Evolutionary conservation across 2,888 invertebrate species (phyloP), one percentile per base, ranked within the genome.

Genomic region (Biston betularia): DNA sequence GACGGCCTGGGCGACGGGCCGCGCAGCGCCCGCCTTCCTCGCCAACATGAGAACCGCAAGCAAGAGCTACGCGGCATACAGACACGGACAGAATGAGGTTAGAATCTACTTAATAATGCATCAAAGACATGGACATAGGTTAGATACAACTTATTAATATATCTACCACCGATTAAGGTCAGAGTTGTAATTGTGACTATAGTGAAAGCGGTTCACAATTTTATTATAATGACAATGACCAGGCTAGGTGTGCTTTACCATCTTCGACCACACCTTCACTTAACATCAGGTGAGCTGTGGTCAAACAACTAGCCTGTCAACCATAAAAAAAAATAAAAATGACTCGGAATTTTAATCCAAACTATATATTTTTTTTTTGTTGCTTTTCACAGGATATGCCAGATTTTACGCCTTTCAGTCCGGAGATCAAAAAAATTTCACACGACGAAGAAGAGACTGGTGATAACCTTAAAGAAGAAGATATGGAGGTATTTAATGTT

Each of bases 11-110:
- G 97, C 96, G 0, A 95, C 96, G 0, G 95, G 95, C 70, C 93
- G 95, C 81, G 97, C 97, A 35, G 96, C 97, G 87, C 97, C 97
- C 0, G 96, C 96, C 66, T 97, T 96, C 86, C 88, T 97, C 40
- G 92, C 92, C 72, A 94, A 95, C 73, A 95, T 97, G 94, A 92
- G 97, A 67, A 87, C 89, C 24, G 69, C 68, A 0, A 67, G 69
- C 9, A 53, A 46, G n/a, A 54, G 49, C 0, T 69, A 70, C 45
- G 11, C 46, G 14, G 40, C 14, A 0, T 72, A 73, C 52, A 67
- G 58, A n/a, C 52, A 35, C 7, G 15, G 49, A 8, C 35, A 11
- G 8, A 44, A 56, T 7, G 61, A 69, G 68, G 70, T 69, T 2
- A 46, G 53, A 35, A 11, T 0, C n/a, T 45, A 24, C 24, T 24